These are phyloP conservation scores for Caenorhabditis becei DNA, from an alignment of 2,888 invertebrate species.

Conservation along the genomic window DNA sequence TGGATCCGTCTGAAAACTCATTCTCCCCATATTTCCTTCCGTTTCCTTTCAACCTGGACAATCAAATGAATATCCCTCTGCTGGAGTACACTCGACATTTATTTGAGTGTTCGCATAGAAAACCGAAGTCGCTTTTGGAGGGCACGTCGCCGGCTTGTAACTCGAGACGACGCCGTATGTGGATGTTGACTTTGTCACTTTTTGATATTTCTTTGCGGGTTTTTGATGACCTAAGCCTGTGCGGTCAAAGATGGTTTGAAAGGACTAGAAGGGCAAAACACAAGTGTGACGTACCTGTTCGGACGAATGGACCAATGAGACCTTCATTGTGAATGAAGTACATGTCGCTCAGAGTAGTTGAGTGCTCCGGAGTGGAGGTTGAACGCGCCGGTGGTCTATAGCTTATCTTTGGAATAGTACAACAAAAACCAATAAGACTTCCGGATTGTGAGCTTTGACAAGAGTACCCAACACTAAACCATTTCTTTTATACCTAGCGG, in stretches of 20 bases:
- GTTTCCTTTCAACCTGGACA: constrained; percentile 60
- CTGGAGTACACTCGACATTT: constrained; percentile 67
- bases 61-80: constrained; percentile 53
- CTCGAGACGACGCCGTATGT: constrained; percentile 58
- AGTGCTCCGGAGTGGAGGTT: background rate
- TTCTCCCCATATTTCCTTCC: too few species aligned
- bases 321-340: constrained; percentile 59
- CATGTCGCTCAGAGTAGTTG: constrained; percentile 3
- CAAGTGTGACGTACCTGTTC: constrained; percentile 26
- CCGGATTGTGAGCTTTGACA: constrained; percentile 62
- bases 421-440: constrained; percentile 69
- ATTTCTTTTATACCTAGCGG: too few species aligned
- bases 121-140: constrained; percentile 47
- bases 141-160: constrained; percentile 63
- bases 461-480: constrained; percentile 66
- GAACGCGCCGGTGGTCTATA: constrained; percentile 19
- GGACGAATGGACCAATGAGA: constrained; percentile 22
- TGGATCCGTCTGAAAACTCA: constrained; percentile 32
- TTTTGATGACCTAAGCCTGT: constrained; percentile 49
- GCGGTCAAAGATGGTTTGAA: background rate
- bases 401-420: constrained; percentile 59
- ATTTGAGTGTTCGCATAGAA: constrained; percentile 68
- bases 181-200: constrained; percentile 59
- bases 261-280: too few species aligned
- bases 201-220: constrained; percentile 45